phyloP scores from a whole-genome alignment of 1,140 invertebrate genomes.

The Brachionus rotundiformis region DNA sequence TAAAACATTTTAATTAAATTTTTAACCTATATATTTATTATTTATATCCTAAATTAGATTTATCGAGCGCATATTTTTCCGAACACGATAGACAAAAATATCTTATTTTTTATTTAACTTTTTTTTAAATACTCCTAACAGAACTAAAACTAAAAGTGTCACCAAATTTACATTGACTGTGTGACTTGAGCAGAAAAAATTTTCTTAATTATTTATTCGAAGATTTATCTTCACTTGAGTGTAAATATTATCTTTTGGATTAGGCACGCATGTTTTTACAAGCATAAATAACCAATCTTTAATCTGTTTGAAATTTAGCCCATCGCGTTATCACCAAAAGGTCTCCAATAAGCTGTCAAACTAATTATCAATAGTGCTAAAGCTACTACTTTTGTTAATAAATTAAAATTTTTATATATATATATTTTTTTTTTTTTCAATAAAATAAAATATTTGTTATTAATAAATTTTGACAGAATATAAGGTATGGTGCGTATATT shows the following conservation, averaged over 20 bases:
- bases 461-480: conserved; percentile 10
- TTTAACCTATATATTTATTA: conserved; percentile 21
- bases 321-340: neutral
- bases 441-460: neutral
- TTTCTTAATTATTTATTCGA: conserved; percentile 20
- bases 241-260: neutral
- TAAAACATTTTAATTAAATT: conserved; percentile 24
- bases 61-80: neutral
- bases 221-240: neutral
- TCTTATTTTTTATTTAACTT: too few species aligned
- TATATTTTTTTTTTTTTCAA: too few species aligned
- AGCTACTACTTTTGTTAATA: neutral
- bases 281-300: neutral
- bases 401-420: neutral
- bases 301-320: conserved; percentile 19
- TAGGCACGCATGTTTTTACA: conserved; percentile 17
- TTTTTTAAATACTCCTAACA: too few species aligned
- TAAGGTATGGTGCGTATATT: neutral
- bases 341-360: neutral
- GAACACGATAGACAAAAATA: neutral
- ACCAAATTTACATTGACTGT: neutral
- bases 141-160: too few species aligned
- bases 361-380: neutral
- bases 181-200: neutral
- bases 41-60: neutral